phyloP scores from a whole-genome alignment of 1,140 invertebrate species.

The Vanessa atalanta region DNA sequence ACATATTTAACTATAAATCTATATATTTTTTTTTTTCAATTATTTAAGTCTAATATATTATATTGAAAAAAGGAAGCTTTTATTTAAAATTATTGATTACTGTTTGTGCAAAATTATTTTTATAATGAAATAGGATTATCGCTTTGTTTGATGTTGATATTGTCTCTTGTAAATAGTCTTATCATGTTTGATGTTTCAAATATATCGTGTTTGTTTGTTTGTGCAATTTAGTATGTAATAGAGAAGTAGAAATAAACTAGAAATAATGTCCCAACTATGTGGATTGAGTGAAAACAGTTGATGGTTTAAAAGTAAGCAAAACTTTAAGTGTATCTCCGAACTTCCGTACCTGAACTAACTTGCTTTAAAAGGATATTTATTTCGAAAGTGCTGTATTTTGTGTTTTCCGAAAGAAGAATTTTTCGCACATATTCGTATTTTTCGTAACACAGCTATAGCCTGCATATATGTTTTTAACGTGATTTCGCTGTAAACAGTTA shows the following conservation, averaged over 20 bases:
- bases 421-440: background rate
- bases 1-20: too few relatives aligned
- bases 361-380: constrained; percentile 33
- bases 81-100: too few relatives aligned
- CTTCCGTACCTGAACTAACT: constrained; percentile 36
- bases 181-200: too few relatives aligned
- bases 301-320: constrained; percentile 29
- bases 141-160: too few relatives aligned
- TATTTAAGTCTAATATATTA: too few relatives aligned
- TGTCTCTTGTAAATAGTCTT: too few relatives aligned
- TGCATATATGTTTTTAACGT: background rate
- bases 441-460: background rate
- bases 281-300: constrained; percentile 33
- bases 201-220: too few relatives aligned
- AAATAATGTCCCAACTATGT: constrained; percentile 22
- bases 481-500: too few relatives aligned
- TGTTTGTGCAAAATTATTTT: too few relatives aligned
- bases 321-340: constrained; percentile 32
- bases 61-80: too few relatives aligned
- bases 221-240: background rate
- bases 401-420: background rate
- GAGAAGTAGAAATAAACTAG: constrained; percentile 5
- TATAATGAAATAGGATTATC: too few relatives aligned
- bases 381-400: constrained; percentile 15
- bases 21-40: too few relatives aligned